Evolutionary conservation across 1,140 invertebrate species (phyloP), one percentile per base, ranked within the genome.

Genomic region (Rhagoletis pomonella): DNA sequence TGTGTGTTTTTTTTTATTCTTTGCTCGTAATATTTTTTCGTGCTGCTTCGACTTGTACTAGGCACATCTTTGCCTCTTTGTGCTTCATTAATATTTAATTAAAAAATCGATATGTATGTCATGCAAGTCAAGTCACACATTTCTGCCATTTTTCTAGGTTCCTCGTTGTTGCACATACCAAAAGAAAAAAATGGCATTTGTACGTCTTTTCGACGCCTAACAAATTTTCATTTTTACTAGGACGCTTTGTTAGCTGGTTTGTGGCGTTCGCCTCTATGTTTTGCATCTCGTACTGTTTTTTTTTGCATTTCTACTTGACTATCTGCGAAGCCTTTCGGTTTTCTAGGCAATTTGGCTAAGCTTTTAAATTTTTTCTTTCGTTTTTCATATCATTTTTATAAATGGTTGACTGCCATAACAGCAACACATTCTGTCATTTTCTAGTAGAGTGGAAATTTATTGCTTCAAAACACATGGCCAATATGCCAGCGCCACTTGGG

Each of bases 51-150:
- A 9, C 19, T 58, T 81, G 69, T 17, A 29, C 29, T 29, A 55
- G 50, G 50, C 73, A 55, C n/a, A 55, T 50, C 47, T 81, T 58
- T 19, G 73, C 47, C 73, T 81, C 73, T 81, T 55, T 81, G n/a
- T 55, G 73, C 73, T 19, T 81, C 73, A 81, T 81, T 81, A 81
- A 81, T 81, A 81, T 81, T 81, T 81, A 81, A 81, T 81, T 81
- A 58, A 55, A 55, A 81, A 81, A 81, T 81, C 73, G 10, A 81
- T 81, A 81, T 81, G 47, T 81, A 55, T 81, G 73, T 81, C 73
- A 55, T 81, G 73, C 29, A 81, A 81, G 73, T 29, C 29, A 81
- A 81, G 73, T 55, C 47, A 29, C 19, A 81, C n/a, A 81, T 50
- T 81, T 81, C 42, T n/a, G 50, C 73, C 50, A 58, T 81, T 81